Base-by-base conservation (phyloP, 2,113 vertebrate species). In the Pygathrix nemaeus region DNA sequence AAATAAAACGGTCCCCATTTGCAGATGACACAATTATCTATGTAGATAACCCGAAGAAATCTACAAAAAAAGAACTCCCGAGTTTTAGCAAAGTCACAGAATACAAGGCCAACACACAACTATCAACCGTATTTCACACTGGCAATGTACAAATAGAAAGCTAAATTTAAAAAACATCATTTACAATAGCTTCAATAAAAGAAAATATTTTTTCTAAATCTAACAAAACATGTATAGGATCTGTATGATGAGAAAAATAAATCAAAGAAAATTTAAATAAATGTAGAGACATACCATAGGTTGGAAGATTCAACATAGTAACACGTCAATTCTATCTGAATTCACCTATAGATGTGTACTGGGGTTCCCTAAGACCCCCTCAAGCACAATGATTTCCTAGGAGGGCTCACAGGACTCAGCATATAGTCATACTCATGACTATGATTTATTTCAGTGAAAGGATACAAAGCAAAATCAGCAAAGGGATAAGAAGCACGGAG, bases 171-270 rank as follows among this genome's bases (percentile, higher is more conserved):
- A 78, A 78, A 57, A 70, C n/a, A 85, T 17, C 23, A 59, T 85
- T 78, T 85, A 79, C 2, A 68, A 48, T 59, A 79, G 59, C 30
- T 86, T 18, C 32, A 91, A 35, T 17, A 84, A 79, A 82, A 68
- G 35, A 35, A 91, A 79, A 80, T 52, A 38, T 88, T 95, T 87
- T 81, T 64, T 73, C 61, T 73, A 81, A 92, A 81, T 86, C 72
- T 85, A 85, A 70, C 9, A 89, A 80, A 61, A 86, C 12, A 64
- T 55, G n/a, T 88, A 82, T 11, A 75, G 11, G 43, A 88, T 45
- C 30, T 66, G 1, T 55, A 93, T 68, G 30, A 23, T 38, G 11
- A 17, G 35, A 81, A 48, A 78, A 14, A 48, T 14, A 81, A 59
- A 52, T 52, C 30, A 70, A 80, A 88, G 50, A 72, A 82, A 82